Percentiles rank a stretch among this genome's conserved stretches.
These are phyloP conservation scores for Napeogenes inachia DNA, from an alignment of 2,888 invertebrate species.

Conservation along the genomic window DNA sequence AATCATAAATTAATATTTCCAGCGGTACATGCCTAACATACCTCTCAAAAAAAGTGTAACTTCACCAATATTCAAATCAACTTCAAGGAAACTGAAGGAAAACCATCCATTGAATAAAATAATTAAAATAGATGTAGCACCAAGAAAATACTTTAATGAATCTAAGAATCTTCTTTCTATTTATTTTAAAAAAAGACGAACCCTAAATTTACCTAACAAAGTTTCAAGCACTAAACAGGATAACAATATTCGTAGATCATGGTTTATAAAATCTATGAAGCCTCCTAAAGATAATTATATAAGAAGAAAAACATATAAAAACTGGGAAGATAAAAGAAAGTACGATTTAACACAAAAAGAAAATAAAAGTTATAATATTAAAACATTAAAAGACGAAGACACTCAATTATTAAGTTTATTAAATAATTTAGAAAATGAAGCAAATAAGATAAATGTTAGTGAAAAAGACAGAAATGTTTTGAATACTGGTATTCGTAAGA, in stretches of 20 bases:
- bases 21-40: constrained; percentile 6
- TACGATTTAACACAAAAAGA: neutral
- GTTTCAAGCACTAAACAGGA: neutral
- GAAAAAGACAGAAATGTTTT: constrained; percentile 49
- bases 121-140: constrained; percentile 40
- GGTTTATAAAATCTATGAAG: neutral
- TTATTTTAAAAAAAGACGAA: constrained; percentile 38
- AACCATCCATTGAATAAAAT: constrained; percentile 20
- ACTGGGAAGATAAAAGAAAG: neutral
- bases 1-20: neutral
- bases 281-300: neutral
- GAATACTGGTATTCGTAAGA: constrained; percentile 56
- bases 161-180: constrained; percentile 42
- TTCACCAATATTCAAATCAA: constrained; percentile 30
- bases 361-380: neutral
- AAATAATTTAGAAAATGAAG: constrained; percentile 54
- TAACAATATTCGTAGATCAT: neutral
- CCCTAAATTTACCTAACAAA: neutral
- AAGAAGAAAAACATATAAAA: neutral
- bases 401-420: constrained; percentile 49
- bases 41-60: constrained; percentile 28
- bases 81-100: constrained; percentile 17
- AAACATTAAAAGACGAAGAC: constrained; percentile 38
- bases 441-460: constrained; percentile 47
- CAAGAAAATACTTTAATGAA: constrained; percentile 50